phyloP scores from a whole-genome alignment of 2,888 invertebrate genomes.

The Euzetes globulus region DNA sequence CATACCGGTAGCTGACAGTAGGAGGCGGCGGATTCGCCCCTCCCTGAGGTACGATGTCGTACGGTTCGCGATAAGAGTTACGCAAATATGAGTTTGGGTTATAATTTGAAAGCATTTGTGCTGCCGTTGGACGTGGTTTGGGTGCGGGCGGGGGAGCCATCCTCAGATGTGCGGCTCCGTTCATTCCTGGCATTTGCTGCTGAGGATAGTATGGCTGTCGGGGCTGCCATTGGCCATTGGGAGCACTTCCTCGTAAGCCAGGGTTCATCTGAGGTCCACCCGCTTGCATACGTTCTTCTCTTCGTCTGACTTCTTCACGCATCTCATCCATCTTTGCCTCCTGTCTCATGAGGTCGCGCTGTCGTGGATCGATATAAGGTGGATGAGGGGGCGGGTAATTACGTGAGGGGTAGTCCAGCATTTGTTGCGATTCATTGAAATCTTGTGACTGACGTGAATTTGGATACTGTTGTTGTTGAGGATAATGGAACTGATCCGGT shows the following conservation, averaged over 20 bases:
- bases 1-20: slow-evolving; percentile 41
- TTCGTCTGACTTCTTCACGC: slow-evolving; percentile 67
- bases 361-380: slow-evolving; percentile 38
- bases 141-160: slow-evolving; percentile 40
- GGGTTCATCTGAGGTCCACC: slow-evolving; percentile 33
- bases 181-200: slow-evolving; percentile 35
- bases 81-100: not conserved
- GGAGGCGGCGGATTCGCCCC: slow-evolving; percentile 40
- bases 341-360: slow-evolving; percentile 45
- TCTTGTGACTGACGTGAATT: slow-evolving; percentile 31
- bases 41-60: slow-evolving; percentile 45
- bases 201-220: slow-evolving; percentile 22
- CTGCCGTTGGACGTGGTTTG: slow-evolving; percentile 42
- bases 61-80: slow-evolving; percentile 42
- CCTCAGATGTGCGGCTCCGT: slow-evolving; percentile 33
- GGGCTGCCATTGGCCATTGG: slow-evolving; percentile 6
- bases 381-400: slow-evolving; percentile 32
- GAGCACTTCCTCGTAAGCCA: slow-evolving; percentile 30
- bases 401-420: slow-evolving; percentile 10
- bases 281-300: slow-evolving; percentile 46
- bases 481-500: slow-evolving; percentile 21
- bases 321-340: slow-evolving; percentile 55
- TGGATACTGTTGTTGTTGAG: slow-evolving; percentile 16
- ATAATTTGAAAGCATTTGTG: slow-evolving; percentile 24
- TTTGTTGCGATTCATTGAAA: not conserved